Conservation (phyloP, 2,113 vertebrate genomes). For the Nycticryphes semicollaris region DNA sequence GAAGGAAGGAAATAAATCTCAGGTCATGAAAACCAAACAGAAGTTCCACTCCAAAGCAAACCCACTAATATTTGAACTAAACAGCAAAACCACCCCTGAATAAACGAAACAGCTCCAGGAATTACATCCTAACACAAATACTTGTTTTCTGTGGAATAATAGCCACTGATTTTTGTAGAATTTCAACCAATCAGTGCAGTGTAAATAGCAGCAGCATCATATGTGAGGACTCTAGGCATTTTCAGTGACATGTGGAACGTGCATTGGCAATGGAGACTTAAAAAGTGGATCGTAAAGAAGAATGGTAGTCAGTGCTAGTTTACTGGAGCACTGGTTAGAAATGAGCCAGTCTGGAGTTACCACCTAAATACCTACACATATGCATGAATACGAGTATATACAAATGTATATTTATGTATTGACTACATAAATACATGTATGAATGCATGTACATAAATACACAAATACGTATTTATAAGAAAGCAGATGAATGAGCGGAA, state of each 20-base stretch:
- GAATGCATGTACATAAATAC: background rate
- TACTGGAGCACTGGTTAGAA: background rate
- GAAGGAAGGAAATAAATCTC: background rate
- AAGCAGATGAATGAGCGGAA: background rate
- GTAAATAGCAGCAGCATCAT: background rate
- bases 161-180: background rate
- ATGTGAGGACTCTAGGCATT: background rate
- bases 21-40: background rate
- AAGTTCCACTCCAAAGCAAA: background rate
- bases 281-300: background rate
- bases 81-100: background rate
- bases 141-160: background rate
- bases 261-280: background rate
- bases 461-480: background rate
- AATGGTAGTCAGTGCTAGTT: background rate
- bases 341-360: background rate
- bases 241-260: background rate
- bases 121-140: background rate
- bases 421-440: background rate
- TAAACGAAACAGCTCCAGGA: background rate
- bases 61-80: background rate
- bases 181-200: background rate
- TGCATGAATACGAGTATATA: background rate
- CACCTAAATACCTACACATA: background rate
- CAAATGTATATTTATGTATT: background rate